Evolutionary conservation across 2,888 invertebrate species (phyloP).

Genomic region (Auanema sp.): DNA sequence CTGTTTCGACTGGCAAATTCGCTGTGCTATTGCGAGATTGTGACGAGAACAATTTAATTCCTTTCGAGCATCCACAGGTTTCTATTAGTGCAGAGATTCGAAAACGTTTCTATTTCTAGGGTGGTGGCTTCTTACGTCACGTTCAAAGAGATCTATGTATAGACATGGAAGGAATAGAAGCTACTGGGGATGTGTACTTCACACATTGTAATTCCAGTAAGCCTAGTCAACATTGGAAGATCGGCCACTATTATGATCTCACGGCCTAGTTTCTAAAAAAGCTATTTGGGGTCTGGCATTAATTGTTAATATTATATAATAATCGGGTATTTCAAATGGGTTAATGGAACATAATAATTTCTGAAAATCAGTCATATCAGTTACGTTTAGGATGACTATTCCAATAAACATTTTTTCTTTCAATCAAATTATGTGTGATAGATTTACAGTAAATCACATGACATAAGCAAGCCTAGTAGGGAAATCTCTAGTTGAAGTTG

Average conservation of each 20-base stretch:
- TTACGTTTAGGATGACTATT: too few relatives aligned
- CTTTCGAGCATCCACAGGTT: slow-evolving; percentile 29
- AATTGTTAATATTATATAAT: too few relatives aligned
- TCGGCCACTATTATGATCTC: slow-evolving; percentile 14
- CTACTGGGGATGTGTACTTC: slow-evolving; percentile 58
- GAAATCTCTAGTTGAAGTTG: too few relatives aligned
- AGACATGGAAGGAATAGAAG: slow-evolving; percentile 59
- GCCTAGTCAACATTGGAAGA: slow-evolving; percentile 21
- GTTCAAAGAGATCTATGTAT: slow-evolving; percentile 63
- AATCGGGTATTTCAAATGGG: too few relatives aligned
- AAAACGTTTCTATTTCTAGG: slow-evolving; percentile 2
- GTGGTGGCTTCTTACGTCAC: slow-evolving; percentile 60
- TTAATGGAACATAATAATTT: too few relatives aligned
- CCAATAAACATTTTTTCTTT: too few relatives aligned
- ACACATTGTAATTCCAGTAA: slow-evolving; percentile 26
- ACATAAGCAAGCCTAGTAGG: too few relatives aligned
- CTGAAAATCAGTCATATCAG: too few relatives aligned
- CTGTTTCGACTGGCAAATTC: slow-evolving; percentile 11
- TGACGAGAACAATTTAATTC: background rate
- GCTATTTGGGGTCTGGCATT: too few relatives aligned
- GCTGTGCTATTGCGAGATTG: slow-evolving; percentile 26
- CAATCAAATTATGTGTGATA: too few relatives aligned
- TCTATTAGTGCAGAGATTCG: background rate
- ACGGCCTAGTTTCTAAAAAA: too few relatives aligned
- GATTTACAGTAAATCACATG: too few relatives aligned